phyloP scores from a whole-genome alignment of 1,140 invertebrate genomes.

The Dufourea novaeangliae region DNA sequence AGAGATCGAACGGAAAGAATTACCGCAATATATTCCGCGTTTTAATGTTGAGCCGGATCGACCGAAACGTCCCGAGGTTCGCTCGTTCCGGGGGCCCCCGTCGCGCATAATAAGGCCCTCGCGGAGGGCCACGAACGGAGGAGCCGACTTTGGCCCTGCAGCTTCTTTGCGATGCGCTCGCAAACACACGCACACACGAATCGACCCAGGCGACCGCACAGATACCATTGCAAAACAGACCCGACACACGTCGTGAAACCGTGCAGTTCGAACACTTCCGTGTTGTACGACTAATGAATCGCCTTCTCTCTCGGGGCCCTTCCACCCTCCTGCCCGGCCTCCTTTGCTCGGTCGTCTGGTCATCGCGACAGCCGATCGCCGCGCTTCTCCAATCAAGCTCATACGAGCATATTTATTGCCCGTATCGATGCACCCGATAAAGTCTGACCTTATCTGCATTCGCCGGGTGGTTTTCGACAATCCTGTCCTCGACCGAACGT shows the following conservation, averaged over 20 bases:
- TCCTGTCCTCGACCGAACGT: not conserved
- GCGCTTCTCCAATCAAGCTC: constrained; percentile 54
- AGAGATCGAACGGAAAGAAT: constrained; percentile 64
- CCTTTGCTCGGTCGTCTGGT: constrained; percentile 24
- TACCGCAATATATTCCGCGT: constrained; percentile 64
- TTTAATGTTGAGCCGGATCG: constrained; percentile 57
- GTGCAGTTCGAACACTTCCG: constrained; percentile 76
- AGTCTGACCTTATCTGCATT: constrained; percentile 46
- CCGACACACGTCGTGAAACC: constrained; percentile 59
- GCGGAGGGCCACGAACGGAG: constrained; percentile 31
- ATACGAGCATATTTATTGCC: constrained; percentile 53
- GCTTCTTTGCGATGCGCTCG: not conserved
- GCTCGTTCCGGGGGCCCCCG: constrained; percentile 57
- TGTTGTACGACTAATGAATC: constrained; percentile 81
- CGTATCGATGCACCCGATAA: constrained; percentile 57
- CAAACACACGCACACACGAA: not conserved
- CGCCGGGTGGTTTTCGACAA: constrained; percentile 45
- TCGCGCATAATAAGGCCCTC: constrained; percentile 65
- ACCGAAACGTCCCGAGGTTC: constrained; percentile 55
- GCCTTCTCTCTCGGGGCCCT: constrained; percentile 70
- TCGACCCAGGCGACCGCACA: not conserved
- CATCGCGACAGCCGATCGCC: constrained; percentile 36
- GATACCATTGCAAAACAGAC: not conserved
- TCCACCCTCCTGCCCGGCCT: constrained; percentile 56
- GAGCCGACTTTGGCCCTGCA: constrained; percentile 56